Evolutionary conservation across 2,797 vertebrate genomes (phyloP), one percentile per base, ranked within the genome.

Genomic region (Sebastes kiyomatsui): DNA sequence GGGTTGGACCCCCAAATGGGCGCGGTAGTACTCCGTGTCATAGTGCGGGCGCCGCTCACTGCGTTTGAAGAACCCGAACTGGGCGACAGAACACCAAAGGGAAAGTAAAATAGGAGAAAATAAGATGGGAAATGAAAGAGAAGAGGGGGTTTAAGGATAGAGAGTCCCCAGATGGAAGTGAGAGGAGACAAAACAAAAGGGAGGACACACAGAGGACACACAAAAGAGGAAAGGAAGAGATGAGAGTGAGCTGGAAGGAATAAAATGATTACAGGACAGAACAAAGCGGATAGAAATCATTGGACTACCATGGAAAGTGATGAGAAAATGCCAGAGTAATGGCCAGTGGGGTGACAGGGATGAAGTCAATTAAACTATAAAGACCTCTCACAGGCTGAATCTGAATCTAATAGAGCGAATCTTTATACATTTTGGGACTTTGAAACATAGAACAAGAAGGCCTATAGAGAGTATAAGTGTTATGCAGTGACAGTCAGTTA

Each of bases 1-100:
- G 77, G 97, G 97, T 90, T 98, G 98, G 87, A 97, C 90, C 65
- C 96, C 96, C 94, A 97, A 95, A 61, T 94, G 96, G 81, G 97
- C 97, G 3, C 89, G 95, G 93, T 98, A 96, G 94, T 96, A 98
- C 90, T 97, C 97, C 72, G 97, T 95, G 66, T 97, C 94, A 85
- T 96, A 97, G 82, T 96, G 95, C 28, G 76, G 94, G 68, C 92
- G 94, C 59, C 61, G 94, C 91, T 96, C 94, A n/a, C 94, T 96
- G 92, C 96, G 95, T 87, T 94, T 96, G 96, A 99, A 98, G 96
- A 98, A 99, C 83, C 97, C 97, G 88, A 97, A 98, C 97, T 98
- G 95, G 88, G 88, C 90, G 64, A 65, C 82, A 78, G 46, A 71
- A 76, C 58, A 61, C 54, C 62, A 77, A 46, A 4, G 73, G 59